A percentile compares a stretch with the other conserved stretches of the same genome.
These are phyloP conservation scores for Cydia fagiglandana DNA, from an alignment of 1,140 invertebrate genomes.

Conservation along the genomic window DNA sequence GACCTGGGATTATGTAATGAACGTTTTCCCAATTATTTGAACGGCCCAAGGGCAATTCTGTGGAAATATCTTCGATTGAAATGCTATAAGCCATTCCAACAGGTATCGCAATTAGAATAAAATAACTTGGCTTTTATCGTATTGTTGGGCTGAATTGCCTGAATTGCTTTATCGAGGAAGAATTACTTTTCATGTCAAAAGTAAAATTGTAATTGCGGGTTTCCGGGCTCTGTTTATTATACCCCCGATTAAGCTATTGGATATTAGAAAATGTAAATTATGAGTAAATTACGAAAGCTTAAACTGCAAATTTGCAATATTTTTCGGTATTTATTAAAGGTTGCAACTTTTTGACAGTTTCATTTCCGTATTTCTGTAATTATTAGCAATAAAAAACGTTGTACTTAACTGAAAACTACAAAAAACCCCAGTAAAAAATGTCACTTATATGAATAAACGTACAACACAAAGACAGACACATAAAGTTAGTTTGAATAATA, in stretches of 20 bases:
- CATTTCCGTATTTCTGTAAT: no score
- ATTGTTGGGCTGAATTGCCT: constrained; percentile 33
- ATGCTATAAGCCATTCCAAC: constrained; percentile 26
- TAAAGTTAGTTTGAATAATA: neutral
- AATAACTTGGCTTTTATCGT: constrained; percentile 33
- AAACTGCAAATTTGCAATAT: no score
- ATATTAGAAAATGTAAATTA: neutral
- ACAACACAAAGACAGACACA: no score
- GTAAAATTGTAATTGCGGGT: constrained; percentile 45
- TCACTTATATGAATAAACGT: no score
- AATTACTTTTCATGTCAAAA: constrained; percentile 57
- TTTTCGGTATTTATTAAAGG: no score
- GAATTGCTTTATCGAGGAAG: constrained; percentile 39
- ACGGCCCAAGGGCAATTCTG: constrained; percentile 9
- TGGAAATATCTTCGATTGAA: constrained; percentile 23
- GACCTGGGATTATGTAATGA: constrained; percentile 13
- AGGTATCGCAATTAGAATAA: constrained; percentile 16
- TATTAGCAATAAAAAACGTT: no score
- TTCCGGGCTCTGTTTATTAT: constrained; percentile 57
- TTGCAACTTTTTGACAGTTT: no score
- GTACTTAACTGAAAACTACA: no score
- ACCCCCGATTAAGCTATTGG: constrained; percentile 44
- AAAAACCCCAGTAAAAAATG: no score
- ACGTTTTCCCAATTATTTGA: constrained; percentile 28
- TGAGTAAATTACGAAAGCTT: no score